phyloP scores from a whole-genome alignment of 2,113 vertebrate genomes.

The Pedionomus torquatus region DNA sequence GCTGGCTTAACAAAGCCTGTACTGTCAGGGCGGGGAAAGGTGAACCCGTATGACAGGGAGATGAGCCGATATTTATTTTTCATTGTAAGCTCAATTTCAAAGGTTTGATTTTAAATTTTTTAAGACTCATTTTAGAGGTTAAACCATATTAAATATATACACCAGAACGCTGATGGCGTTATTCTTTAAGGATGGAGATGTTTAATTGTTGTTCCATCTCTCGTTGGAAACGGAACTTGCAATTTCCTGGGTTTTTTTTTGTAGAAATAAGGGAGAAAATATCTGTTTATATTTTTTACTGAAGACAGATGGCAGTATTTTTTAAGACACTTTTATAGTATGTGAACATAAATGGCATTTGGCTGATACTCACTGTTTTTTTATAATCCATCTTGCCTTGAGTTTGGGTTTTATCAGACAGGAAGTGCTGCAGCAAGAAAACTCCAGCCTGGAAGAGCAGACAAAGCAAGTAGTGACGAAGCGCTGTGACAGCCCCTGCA shows the following conservation, averaged over 20 bases:
- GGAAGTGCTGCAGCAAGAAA: background rate
- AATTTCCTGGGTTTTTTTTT: slow-evolving; percentile 14
- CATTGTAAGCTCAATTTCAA: background rate
- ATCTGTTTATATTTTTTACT: slow-evolving; percentile 55
- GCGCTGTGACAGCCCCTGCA: background rate
- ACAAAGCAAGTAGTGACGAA: background rate
- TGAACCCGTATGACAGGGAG: background rate
- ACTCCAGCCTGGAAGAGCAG: background rate
- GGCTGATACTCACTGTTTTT: background rate
- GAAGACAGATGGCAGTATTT: slow-evolving; percentile 22
- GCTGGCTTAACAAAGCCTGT: background rate
- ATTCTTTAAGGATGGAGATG: background rate
- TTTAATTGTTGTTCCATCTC: background rate
- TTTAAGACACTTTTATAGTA: slow-evolving; percentile 43
- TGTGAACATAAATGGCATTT: background rate
- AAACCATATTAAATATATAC: slow-evolving; percentile 6
- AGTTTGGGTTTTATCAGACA: slow-evolving; percentile 9
- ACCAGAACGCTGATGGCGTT: background rate
- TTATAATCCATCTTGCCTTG: slow-evolving; percentile 7
- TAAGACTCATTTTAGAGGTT: slow-evolving; percentile 26
- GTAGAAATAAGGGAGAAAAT: slow-evolving; percentile 18
- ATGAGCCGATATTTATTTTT: slow-evolving; percentile 63
- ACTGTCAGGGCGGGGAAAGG: background rate
- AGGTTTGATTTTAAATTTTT: slow-evolving; percentile 28
- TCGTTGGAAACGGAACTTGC: slow-evolving; percentile 15